Percentiles rank a stretch among this genome's conserved stretches.
phyloP scores from a whole-genome alignment of 2,113 vertebrate species.

The Megaleporinus macrocephalus region DNA sequence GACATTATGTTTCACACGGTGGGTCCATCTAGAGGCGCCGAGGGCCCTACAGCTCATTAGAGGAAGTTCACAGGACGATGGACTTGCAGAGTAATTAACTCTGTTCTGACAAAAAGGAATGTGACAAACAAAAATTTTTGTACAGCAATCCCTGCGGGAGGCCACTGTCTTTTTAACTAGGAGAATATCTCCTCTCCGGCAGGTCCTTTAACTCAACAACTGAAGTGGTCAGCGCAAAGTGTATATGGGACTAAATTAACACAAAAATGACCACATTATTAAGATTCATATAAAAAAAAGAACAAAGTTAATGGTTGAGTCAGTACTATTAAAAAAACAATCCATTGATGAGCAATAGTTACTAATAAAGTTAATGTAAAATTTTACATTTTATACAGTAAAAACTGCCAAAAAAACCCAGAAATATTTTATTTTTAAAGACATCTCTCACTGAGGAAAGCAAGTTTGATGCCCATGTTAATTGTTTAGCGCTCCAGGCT shows the following conservation, averaged over 20 bases:
- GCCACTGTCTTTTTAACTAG: neutral
- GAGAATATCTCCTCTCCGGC: neutral
- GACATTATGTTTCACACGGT: conserved; percentile 26
- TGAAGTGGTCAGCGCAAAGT: neutral
- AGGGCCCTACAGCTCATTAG: conserved; percentile 2
- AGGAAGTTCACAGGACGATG: conserved; percentile 12
- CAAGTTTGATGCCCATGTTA: neutral
- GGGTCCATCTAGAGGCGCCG: neutral
- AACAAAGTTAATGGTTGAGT: no score
- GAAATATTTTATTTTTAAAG: neutral
- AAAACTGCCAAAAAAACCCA: neutral
- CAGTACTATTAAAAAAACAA: no score
- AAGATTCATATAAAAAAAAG: neutral
- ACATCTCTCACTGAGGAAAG: neutral
- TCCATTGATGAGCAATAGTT: no score
- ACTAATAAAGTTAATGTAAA: no score
- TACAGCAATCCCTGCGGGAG: neutral
- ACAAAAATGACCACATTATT: neutral
- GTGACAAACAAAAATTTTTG: conserved; percentile 7
- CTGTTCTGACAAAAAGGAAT: conserved; percentile 18
- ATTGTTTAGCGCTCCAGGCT: conserved; percentile 26
- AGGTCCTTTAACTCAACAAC: neutral
- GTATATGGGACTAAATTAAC: neutral
- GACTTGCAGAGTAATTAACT: conserved; percentile 44
- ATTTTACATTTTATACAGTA: no score